These are phyloP conservation scores for Apotomis turbidana DNA, from an alignment of 2,888 invertebrate genomes.

Conservation along the genomic window DNA sequence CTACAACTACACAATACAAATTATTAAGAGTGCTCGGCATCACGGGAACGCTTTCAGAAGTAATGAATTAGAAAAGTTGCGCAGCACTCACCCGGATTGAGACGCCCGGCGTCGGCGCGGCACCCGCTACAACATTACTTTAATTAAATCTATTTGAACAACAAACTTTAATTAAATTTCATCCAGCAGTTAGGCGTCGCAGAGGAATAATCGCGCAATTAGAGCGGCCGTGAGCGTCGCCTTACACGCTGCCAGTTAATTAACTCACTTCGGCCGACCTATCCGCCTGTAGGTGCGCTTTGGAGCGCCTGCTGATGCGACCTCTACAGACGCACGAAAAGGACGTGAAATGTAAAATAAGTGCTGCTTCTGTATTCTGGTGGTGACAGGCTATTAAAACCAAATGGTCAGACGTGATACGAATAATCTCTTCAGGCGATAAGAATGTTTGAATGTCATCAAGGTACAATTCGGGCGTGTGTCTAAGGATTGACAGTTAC, in stretches of 20 bases:
- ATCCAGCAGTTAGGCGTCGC: constrained; percentile 84
- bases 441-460: no score
- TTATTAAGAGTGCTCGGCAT: constrained; percentile 83
- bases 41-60: constrained; percentile 84
- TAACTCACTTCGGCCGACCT: constrained; percentile 80
- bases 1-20: constrained; percentile 81
- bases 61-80: constrained; percentile 85
- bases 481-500: no score
- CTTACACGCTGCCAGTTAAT: constrained; percentile 83
- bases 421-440: no score
- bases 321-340: not conserved
- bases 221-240: constrained; percentile 83
- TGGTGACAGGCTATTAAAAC: no score
- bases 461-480: no score
- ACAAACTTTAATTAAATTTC: constrained; percentile 85
- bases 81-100: constrained; percentile 84
- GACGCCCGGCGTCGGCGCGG: constrained; percentile 71
- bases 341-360: not conserved
- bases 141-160: constrained; percentile 86
- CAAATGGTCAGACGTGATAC: no score
- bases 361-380: no score
- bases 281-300: constrained; percentile 59
- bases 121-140: constrained; percentile 83
- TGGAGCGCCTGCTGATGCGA: constrained; percentile 49
- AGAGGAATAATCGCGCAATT: constrained; percentile 84